These are phyloP conservation scores for Leptinotarsa tumamoca DNA, from an alignment of 2,888 invertebrate species.

Conservation along the genomic window DNA sequence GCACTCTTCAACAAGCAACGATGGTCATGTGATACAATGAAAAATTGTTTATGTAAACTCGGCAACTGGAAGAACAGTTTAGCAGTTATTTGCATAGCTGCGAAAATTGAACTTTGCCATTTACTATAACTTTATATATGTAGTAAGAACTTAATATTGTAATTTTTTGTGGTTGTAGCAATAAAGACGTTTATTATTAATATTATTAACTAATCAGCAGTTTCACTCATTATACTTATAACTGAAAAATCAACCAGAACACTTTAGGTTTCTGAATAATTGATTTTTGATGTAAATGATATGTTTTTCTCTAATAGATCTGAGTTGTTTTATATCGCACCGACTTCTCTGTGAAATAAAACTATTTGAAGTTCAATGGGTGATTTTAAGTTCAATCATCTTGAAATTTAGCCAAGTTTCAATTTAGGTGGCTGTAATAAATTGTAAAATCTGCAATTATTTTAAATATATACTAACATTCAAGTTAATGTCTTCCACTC, in stretches of 20 bases:
- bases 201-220: neutral
- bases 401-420: conserved; percentile 10
- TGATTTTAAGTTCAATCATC: conserved; percentile 8
- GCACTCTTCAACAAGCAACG: too few species aligned
- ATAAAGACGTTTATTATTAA: too few species aligned
- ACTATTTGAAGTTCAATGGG: conserved; percentile 14
- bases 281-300: neutral
- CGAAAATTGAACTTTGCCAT: too few species aligned
- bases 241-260: neutral
- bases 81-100: too few species aligned
- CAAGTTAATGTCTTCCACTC: conserved; percentile 14
- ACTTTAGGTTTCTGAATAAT: neutral
- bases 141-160: too few species aligned
- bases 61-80: too few species aligned
- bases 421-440: conserved; percentile 9
- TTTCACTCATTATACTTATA: neutral
- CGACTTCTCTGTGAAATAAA: neutral
- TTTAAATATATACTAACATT: conserved; percentile 10
- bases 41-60: too few species aligned
- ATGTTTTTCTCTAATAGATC: neutral
- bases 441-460: conserved; percentile 8
- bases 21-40: too few species aligned
- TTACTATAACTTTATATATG: too few species aligned
- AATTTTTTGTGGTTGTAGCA: too few species aligned
- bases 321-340: neutral